Base-by-base conservation (phyloP, 2,888 invertebrate genomes). In the Acrobeloides nanus region DNA sequence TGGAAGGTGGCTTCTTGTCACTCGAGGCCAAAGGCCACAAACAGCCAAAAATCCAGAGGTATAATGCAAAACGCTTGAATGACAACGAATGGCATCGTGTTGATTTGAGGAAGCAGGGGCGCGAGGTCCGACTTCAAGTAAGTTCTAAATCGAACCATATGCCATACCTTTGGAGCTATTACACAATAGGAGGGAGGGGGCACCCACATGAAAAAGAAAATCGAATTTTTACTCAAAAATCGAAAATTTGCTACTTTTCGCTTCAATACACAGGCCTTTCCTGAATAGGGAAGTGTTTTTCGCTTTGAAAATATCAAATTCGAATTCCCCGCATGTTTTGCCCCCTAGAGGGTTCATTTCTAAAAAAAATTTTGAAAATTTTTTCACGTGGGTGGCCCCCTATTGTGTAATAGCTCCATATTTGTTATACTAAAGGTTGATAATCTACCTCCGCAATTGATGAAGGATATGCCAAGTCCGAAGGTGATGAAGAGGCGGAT, bases 81-180 rank as follows among this genome's bases (percentile, higher is more conserved):
- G 71, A 71, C 50, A 62, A 62, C 23, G 55, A 66, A 46, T 71
- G 71, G 71, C 71, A 71, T 41, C 54, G 55, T 18, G 49, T 71
- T 7, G 42, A 52, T 12, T 37, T 71, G 18, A 37, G 39, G 21
- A 66, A 70, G 44, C 48, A 35, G n/a, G 55, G 29, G 12, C 48
- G 39, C n/a, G 39, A 54, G 18, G 25, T 59, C 25, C 46, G 33
- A 10, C 35, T 60, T 7, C 51, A 57, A 40, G 61, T 53, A 29
- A 1, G 31, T 25, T 29, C 15, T 25, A 6, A 17, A n/a, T 7
- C 21, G 10, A 5, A 38, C 15, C 6, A 21, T 38, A 21, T 15
- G 21, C 26, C n/a, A 7, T 15, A 20, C 23, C 6, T 38, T n/a
- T n/a, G n/a, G n/a, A n/a, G n/a, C n/a, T n/a, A n/a, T n/a, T n/a